Conservation (phyloP, 1,140 invertebrate genomes). For the Ceratina australensis region DNA sequence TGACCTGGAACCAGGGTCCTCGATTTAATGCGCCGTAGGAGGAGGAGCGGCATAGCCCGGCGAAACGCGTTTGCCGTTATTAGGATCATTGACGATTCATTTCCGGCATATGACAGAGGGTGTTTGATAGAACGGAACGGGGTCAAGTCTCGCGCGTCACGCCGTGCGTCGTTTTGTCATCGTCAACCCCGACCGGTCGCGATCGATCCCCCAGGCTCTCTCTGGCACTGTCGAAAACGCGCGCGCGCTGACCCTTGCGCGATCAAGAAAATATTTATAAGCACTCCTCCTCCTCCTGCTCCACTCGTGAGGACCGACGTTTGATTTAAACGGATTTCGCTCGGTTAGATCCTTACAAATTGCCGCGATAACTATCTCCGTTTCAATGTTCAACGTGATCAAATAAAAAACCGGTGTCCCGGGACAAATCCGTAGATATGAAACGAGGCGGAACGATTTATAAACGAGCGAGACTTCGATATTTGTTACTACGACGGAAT, state of each 20-base stretch:
- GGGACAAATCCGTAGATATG: too few species aligned
- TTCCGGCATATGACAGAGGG: constrained; percentile 59
- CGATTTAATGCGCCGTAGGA: constrained; percentile 51
- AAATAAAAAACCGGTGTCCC: too few species aligned
- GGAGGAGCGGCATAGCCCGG: constrained; percentile 24
- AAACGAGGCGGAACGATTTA: too few species aligned
- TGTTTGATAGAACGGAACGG: constrained; percentile 45
- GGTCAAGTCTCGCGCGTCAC: constrained; percentile 59
- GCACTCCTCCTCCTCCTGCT: too few species aligned
- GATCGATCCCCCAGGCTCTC: constrained; percentile 46
- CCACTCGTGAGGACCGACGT: too few species aligned
- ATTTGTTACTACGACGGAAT: too few species aligned
- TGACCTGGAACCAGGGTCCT: constrained; percentile 43
- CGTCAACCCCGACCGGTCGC: constrained; percentile 9
- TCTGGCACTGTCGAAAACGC: neutral
- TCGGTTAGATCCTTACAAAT: too few species aligned
- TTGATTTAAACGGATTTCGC: too few species aligned
- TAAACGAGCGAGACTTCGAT: too few species aligned
- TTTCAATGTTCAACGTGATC: too few species aligned
- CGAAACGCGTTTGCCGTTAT: constrained; percentile 45
- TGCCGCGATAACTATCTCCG: too few species aligned
- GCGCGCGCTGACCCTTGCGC: neutral
- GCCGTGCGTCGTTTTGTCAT: constrained; percentile 59
- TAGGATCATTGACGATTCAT: constrained; percentile 65
- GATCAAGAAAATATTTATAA: neutral